Base-by-base conservation (phyloP, 2,113 vertebrate genomes). In the Phrynosoma platyrhinos region DNA sequence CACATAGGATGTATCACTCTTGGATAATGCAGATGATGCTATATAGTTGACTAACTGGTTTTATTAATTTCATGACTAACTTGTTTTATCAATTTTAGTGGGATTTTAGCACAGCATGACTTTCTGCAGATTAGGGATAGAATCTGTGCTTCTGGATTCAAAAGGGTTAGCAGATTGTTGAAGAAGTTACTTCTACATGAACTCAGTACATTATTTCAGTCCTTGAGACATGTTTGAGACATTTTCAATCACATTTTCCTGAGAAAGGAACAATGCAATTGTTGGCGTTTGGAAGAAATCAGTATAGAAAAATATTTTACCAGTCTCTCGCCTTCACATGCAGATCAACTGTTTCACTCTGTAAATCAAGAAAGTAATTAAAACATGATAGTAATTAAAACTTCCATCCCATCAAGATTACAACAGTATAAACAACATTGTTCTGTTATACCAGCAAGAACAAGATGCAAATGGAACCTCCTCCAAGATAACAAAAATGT, bases 341-440 rank as follows among this genome's bases (percentile, higher is more conserved):
- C 90, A 98, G 90, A 58, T 96, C 94, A 93, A 95, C 96, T 25
- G 93, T 94, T 87, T 89, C 68, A 52, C 85, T 92, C 97, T 98
- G 91, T 83, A 93, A 94, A 95, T 66, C 0, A 47, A 94, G 89
- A 90, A 82, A 91, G 87, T 42, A 79, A 89, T 84, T 52, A 0
- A 47, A 74, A 80, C 0, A 47, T 94, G 89, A 90, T 79, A 91
- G 87, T 52, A 79, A 89, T 84, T 52, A 0, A 47, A 74, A 82
- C 1, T 55, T 78, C n/a, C 1, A 82, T 71, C 84, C n/a, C 32
- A 79, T 89, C n/a, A 30, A 71, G 2, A 16, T 91, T 0, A 0
- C 2, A 5, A 20, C 32, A 47, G 8, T 13, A 25, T 42, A 69
- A 77, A 10, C 20, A 47, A 55, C 32, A 58, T 25, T 32, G 21